Conservation (phyloP, 2,113 vertebrate species). For the Camarhynchus parvulus region DNA sequence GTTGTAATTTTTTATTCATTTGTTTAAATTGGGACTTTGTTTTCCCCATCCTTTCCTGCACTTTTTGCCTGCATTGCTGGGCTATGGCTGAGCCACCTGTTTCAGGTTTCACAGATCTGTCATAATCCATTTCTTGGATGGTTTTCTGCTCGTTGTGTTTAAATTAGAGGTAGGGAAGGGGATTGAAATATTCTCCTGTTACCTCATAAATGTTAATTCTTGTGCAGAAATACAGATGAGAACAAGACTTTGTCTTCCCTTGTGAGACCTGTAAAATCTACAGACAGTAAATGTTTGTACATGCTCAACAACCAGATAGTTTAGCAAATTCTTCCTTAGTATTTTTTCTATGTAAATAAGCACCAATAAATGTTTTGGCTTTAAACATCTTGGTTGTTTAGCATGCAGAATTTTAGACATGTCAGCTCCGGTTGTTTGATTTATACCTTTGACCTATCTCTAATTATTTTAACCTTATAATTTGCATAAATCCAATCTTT, state of each 20-base stretch:
- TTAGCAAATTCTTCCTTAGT: not conserved
- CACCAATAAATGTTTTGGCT: not conserved
- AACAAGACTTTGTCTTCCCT: not conserved
- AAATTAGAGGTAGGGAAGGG: not conserved
- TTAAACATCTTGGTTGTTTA: constrained; percentile 33
- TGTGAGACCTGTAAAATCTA: not conserved
- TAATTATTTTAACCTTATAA: constrained; percentile 74
- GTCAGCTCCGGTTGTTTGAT: constrained; percentile 59
- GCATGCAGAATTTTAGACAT: constrained; percentile 55
- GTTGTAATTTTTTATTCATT: not conserved
- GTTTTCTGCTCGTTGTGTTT: not conserved
- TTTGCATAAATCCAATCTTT: constrained; percentile 74
- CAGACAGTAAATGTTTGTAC: not conserved
- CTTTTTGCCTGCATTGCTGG: not conserved
- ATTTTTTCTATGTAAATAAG: not conserved
- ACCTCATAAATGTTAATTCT: not conserved
- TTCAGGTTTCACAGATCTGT: not conserved
- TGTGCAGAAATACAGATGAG: not conserved
- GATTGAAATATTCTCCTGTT: not conserved
- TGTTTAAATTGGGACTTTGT: not conserved
- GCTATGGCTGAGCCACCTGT: not conserved
- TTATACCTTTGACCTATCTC: constrained; percentile 69
- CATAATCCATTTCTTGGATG: not conserved
- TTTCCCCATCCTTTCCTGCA: not conserved
- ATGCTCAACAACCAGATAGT: not conserved